These are phyloP conservation scores for Coturnix japonica DNA, from an alignment of 2,113 vertebrate genomes.

Conservation along the genomic window DNA sequence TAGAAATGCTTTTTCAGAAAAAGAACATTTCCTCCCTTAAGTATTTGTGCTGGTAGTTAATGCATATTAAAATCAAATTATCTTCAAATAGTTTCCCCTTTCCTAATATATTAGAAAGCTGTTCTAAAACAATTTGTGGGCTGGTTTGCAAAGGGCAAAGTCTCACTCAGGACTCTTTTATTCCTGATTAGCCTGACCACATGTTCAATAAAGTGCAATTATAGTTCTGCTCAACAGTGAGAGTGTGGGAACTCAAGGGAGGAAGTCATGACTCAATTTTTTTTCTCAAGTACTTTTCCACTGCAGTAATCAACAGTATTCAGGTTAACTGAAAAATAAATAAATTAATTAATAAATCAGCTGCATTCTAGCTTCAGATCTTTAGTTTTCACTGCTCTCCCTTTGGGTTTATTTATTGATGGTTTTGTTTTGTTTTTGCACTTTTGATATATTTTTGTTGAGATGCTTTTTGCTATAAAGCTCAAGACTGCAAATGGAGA, in stretches of 20 bases:
- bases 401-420: not conserved
- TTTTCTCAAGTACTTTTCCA: constrained; percentile 36
- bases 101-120: not conserved
- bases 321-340: not conserved
- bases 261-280: not conserved
- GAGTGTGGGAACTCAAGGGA: not conserved
- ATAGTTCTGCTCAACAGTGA: constrained; percentile 25
- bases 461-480: not conserved
- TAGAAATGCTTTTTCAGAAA: constrained; percentile 21
- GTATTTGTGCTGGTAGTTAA: constrained; percentile 34
- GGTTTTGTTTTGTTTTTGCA: not conserved
- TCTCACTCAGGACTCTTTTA: constrained; percentile 60
- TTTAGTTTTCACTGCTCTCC: not conserved
- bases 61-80: constrained; percentile 54
- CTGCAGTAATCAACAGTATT: not conserved
- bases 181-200: constrained; percentile 56
- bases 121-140: constrained; percentile 36
- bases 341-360: not conserved
- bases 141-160: constrained; percentile 51
- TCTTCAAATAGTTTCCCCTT: constrained; percentile 24
- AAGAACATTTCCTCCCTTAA: constrained; percentile 39
- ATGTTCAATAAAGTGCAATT: constrained; percentile 50
- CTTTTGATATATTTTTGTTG: not conserved
- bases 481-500: constrained; percentile 24
- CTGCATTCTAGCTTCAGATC: not conserved